Base-by-base conservation (phyloP, 2,888 invertebrate genomes). In the Patella depressa region DNA sequence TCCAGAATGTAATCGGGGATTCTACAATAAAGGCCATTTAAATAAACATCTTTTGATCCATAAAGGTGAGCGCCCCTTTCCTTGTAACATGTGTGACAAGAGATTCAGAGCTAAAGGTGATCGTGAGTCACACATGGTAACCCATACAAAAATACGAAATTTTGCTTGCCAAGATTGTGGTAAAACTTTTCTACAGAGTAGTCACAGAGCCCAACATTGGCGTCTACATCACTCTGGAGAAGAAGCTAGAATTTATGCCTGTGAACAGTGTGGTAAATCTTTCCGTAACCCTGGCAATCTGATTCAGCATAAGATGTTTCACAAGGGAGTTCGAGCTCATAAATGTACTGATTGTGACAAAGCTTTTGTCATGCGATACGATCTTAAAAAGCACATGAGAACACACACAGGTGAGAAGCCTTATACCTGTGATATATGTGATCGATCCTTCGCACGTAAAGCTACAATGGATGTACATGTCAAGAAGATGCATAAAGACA, bases 41-140 rank as follows among this genome's bases (percentile, higher is more conserved):
- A 72, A 72, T 24, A 53, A 72, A 72, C 72, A 72, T 72, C 53
- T 54, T 54, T 24, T 54, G 9, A 54, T 72, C 19, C 72, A 72
- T 17, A 72, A 53, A 19, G 72, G 72, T 24, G 54, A 54, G 53
- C 53, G 54, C 14, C 53, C 53, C 17, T 53, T 54, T n/a, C 19
- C 54, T 53, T 72, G 72, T n/a, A 53, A n/a, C 15, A 24, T 72
- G 53, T 72, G 72, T n/a, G 53, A 72, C 72, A 72, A 72, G 54
- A 54, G 53, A 72, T 72, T 72, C 53, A 54, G 72, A 54, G 54
- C 53, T 24, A 53, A 72, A 45, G 72, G 72, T 45, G 54, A 72
- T 45, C 53, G 53, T 1, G 53, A 72, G 15, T 54, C 72, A 12
- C 72, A 72, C 53, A 45, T 72, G 72, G 72, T 53, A 15, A 72